Evolutionary conservation across 2,888 invertebrate species (phyloP), one percentile per base, ranked within the genome.

Genomic region (Suillia variegata): DNA sequence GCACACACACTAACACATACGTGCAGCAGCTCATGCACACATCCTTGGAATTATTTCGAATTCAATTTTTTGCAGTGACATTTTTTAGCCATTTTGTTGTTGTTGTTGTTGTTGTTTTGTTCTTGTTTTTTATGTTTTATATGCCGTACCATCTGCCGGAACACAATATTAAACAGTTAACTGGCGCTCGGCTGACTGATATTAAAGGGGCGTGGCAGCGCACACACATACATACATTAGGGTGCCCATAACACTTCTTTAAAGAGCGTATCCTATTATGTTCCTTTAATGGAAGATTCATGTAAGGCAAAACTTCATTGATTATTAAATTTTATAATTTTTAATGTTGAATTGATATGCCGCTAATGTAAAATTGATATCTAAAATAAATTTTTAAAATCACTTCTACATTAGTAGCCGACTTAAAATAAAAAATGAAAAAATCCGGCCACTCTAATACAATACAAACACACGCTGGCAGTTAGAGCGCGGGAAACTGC

Each of bases 141-240:
- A 69, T 72, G 65, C 63, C 60, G 52, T 49, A 68, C 61, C 71
- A 70, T 63, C 69, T 72, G 72, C 66, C 61, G 70, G 65, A 66
- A 72, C 72, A 72, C 71, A 71, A 72, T 72, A 73, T 73, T 73
- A 73, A 73, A 69, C 69, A 67, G 73, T 73, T 73, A 72, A 73
- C 70, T 69, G 72, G 38, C 26, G 18, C 22, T 50, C 50, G 57
- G 22, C n/a, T 22, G 20, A 2, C 10, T 5, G 47, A 20, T 47
- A 20, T 20, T 20, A 20, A 20, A 13, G 20, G 18, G 17, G 70
- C 64, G 56, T 48, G 21, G 49, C 49, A 24, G n/a, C 15, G 24
- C 47, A 20, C 21, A 47, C 21, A 47, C 13, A 20, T 34, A 34
- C 15, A 34, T 4, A 34, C 13, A n/a, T 2, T n/a, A n/a, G n/a